Evolutionary conservation across 2,113 vertebrate genomes (phyloP).

Genomic region (Odontophorus gujanensis): DNA sequence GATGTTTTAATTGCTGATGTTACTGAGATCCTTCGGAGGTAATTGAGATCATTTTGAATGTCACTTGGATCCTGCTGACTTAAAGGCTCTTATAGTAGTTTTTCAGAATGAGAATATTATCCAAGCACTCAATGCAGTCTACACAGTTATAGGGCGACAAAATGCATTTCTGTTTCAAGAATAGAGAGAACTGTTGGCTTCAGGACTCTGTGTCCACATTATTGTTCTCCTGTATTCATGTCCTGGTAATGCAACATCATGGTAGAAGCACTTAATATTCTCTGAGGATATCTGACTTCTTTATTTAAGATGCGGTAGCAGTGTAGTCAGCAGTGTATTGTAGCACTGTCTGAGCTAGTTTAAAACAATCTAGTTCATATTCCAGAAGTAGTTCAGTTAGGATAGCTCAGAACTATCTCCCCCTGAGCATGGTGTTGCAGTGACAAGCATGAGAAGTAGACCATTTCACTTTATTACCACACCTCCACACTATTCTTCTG

Average conservation of each 20-base stretch:
- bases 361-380: background rate
- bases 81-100: background rate
- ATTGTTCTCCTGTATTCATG: background rate
- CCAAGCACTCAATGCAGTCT: background rate
- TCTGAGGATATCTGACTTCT: background rate
- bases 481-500: rapidly evolving
- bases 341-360: background rate
- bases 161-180: background rate
- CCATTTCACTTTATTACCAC: background rate
- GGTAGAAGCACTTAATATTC: background rate
- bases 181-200: background rate
- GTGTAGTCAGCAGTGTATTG: background rate
- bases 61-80: background rate
- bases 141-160: background rate
- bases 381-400: background rate
- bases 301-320: background rate
- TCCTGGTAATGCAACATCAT: background rate
- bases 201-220: background rate
- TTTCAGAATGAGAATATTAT: background rate
- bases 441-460: background rate
- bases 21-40: background rate
- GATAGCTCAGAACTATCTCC: background rate
- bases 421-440: background rate
- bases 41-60: background rate
- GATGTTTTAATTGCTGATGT: background rate